Conservation (phyloP, 2,888 invertebrate species). For the Panzeria rudis region DNA sequence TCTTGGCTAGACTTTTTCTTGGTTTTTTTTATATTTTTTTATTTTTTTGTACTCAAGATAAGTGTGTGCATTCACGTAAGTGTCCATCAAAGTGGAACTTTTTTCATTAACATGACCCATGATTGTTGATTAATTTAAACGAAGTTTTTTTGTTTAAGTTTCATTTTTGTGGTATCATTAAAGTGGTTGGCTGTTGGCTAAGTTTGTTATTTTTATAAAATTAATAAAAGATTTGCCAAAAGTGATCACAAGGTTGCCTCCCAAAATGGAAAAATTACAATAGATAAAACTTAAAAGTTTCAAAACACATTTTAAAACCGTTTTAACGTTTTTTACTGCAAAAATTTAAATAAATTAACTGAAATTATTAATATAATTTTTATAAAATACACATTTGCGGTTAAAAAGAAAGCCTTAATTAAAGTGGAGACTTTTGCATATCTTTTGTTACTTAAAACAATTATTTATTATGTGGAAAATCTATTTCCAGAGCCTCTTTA, state of each 20-base stretch:
- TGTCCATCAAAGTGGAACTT: slow-evolving; percentile 55
- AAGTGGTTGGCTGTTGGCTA: no score
- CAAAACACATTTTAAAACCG: background rate
- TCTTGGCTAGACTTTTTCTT: slow-evolving; percentile 13
- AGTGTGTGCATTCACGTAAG: slow-evolving; percentile 42
- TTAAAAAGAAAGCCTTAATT: background rate
- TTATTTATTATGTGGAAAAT: no score
- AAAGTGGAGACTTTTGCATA: background rate
- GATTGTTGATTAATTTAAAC: slow-evolving; percentile 26
- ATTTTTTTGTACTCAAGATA: slow-evolving; percentile 54
- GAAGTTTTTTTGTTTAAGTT: slow-evolving; percentile 27
- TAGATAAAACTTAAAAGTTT: background rate
- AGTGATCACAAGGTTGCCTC: background rate
- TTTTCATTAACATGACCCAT: slow-evolving; percentile 57
- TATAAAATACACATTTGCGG: background rate
- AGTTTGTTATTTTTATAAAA: background rate
- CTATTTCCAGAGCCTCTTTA: no score
- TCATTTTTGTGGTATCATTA: no score
- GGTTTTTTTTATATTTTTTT: no score
- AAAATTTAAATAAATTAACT: background rate
- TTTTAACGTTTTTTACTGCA: no score
- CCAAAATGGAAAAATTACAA: background rate
- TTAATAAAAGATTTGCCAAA: background rate
- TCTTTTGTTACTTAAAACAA: background rate
- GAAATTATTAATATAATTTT: background rate